phyloP scores from a whole-genome alignment of 1,140 invertebrate genomes.

The Cephus cinctus region DNA sequence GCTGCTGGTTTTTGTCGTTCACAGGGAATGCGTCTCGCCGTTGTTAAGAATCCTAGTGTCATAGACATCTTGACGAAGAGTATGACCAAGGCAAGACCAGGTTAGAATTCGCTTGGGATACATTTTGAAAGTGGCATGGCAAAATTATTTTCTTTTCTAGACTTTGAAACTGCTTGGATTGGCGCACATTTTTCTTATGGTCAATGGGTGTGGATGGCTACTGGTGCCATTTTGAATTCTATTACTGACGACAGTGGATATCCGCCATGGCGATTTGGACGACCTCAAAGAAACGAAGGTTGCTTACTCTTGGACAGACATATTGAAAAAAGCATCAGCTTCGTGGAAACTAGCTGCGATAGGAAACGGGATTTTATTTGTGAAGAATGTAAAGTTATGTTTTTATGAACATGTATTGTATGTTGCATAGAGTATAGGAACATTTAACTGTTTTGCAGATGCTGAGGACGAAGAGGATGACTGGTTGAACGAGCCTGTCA shows the following conservation, averaged over 20 bases:
- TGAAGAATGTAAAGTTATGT: slow-evolving; percentile 28
- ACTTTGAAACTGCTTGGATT: slow-evolving; percentile 36
- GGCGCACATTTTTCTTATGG: slow-evolving; percentile 29
- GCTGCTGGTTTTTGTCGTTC: slow-evolving; percentile 28
- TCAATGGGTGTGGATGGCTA: slow-evolving; percentile 32
- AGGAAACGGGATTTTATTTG: slow-evolving; percentile 33
- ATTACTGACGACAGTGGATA: slow-evolving; percentile 26
- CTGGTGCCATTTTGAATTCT: slow-evolving; percentile 25
- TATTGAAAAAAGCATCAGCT: slow-evolving; percentile 22
- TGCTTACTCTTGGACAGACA: slow-evolving; percentile 33
- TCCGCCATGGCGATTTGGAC: slow-evolving; percentile 31
- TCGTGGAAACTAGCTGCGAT: slow-evolving; percentile 26
- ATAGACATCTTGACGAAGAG: slow-evolving; percentile 25
- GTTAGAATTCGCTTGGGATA: too few species aligned
- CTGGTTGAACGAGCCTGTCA: slow-evolving; percentile 31
- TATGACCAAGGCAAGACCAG: slow-evolving; percentile 34
- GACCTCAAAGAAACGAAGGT: slow-evolving; percentile 26
- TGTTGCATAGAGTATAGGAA: not conserved
- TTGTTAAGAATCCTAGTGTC: slow-evolving; percentile 23
- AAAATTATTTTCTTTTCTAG: too few species aligned
- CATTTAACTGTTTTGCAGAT: slow-evolving; percentile 17
- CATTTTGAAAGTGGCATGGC: too few species aligned
- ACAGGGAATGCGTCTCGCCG: slow-evolving; percentile 27
- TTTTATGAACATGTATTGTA: not conserved
- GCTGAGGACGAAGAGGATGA: slow-evolving; percentile 27